Base-by-base conservation (phyloP, 1,140 invertebrate genomes). In the Saccostrea echinata region DNA sequence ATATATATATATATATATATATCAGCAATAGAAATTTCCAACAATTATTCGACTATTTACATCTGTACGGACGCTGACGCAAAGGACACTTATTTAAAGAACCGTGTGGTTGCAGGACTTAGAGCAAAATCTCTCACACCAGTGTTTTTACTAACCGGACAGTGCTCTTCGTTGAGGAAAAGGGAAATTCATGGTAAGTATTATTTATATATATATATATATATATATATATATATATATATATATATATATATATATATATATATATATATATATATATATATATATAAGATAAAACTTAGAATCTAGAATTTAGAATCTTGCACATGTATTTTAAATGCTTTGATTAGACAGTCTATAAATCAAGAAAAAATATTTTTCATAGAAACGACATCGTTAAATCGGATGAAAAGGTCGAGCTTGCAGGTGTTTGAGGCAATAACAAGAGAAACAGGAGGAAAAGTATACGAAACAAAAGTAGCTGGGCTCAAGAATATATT, bases 31-130 rank as follows among this genome's bases (percentile, higher is more conserved):
- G 24, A 80, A 16, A 43, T 81, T 3, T 84, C 80, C 11, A 61
- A 51, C 9, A 76, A 33, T 4, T 51, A 61, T 33, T 89, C 90
- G 3, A 51, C 55, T 3, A 43, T 91, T 6, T 88, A 84, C 30
- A 3, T 91, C 2, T 86, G 87, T 35, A 91, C 90, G 3, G 90
- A 91, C 43, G 90, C 90, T 21, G 43, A 57, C 18, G 83, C 90
- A 11, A 91, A 91, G 57, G 88, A 89, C 27, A 33, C n/a, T 27
- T 13, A 35, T n/a, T 27, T 21, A 64, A 11, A 43, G 43, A 24
- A 6, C 4, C 51, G 27, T 0, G 84, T 64, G 21, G n/a, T 33
- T 0, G 57, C 16, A 1, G 35, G 11, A 16, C 0, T 61, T 18
- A 85, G 21, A 4, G 84, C 57, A 8, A 61, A 64, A 21, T 16